Evolutionary conservation across 2,797 vertebrate species (phyloP).

Genomic region (Mus spretus): DNA sequence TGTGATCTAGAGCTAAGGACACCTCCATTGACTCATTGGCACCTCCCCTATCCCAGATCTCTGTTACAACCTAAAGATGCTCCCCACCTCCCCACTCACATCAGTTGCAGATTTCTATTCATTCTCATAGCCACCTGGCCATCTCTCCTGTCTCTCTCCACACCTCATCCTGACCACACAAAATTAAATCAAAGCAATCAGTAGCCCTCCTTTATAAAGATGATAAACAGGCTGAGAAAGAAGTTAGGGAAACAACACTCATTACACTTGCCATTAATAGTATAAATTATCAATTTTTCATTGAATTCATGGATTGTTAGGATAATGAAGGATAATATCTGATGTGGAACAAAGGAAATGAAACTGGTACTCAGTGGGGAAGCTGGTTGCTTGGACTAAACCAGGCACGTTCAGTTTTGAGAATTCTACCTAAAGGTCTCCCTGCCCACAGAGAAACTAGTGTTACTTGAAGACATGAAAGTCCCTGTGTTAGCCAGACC

Average conservation of each 20-base stretch:
- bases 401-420: slow-evolving; percentile 57
- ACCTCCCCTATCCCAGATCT: neutral
- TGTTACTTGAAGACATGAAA: slow-evolving; percentile 80
- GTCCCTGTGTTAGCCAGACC: slow-evolving; percentile 81
- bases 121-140: neutral
- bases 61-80: neutral
- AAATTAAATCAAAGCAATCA: neutral
- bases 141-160: neutral
- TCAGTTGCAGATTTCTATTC: neutral
- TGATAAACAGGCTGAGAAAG: neutral
- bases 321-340: slow-evolving; percentile 62
- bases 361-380: slow-evolving; percentile 42
- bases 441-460: slow-evolving; percentile 76
- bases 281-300: slow-evolving; percentile 18
- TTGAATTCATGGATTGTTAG: slow-evolving; percentile 55
- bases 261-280: neutral
- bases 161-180: neutral
- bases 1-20: neutral
- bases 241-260: neutral
- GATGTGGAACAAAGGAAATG: slow-evolving; percentile 51
- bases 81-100: neutral
- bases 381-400: slow-evolving; percentile 55
- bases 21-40: neutral
- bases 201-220: neutral
- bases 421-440: slow-evolving; percentile 67